phyloP scores from a whole-genome alignment of 2,888 invertebrate species.

The Diarsia rubi region DNA sequence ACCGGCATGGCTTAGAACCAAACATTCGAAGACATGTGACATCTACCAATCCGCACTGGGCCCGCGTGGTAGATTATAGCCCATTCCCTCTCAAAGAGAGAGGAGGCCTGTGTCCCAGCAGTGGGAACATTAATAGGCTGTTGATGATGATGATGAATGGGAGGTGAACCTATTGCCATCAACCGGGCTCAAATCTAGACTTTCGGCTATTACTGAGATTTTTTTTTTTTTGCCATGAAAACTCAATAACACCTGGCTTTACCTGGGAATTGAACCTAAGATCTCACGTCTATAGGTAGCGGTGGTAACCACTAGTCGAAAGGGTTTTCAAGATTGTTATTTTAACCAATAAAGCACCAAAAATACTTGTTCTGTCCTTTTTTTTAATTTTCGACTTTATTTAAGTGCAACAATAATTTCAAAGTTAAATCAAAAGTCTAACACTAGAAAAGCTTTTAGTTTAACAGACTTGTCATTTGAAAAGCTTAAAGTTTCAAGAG shows the following conservation, averaged over 20 bases:
- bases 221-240: neutral
- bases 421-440: constrained; percentile 4
- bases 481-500: constrained; percentile 36
- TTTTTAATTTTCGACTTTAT: neutral
- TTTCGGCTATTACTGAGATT: neutral
- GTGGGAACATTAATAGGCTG: too few relatives aligned
- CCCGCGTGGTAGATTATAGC: too few relatives aligned
- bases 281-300: neutral
- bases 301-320: neutral
- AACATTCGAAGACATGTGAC: too few relatives aligned
- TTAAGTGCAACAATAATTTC: neutral
- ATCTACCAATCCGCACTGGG: too few relatives aligned
- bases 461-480: constrained; percentile 17
- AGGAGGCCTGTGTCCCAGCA: too few relatives aligned
- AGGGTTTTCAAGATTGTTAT: neutral
- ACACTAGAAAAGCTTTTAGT: constrained; percentile 14
- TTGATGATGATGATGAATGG: too few relatives aligned
- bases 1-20: too few relatives aligned
- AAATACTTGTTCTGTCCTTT: neutral
- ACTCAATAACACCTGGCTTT: neutral
- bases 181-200: neutral
- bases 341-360: neutral
- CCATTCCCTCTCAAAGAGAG: too few relatives aligned
- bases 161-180: neutral
- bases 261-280: neutral